These are phyloP conservation scores for Poeciliopsis gracilis DNA, from an alignment of 2,797 vertebrate species.

Conservation along the genomic window DNA sequence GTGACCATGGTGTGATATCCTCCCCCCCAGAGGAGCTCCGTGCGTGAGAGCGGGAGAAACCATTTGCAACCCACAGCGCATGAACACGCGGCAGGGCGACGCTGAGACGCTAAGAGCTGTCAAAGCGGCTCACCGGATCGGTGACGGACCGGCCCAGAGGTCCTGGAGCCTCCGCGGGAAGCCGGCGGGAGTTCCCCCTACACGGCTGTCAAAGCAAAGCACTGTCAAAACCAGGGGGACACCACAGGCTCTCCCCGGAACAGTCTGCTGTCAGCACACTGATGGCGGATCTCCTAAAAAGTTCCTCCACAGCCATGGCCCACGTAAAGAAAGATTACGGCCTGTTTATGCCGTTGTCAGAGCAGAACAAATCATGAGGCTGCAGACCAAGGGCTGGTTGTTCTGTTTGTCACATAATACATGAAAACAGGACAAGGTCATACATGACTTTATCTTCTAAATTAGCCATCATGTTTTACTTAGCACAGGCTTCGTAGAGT, in stretches of 20 bases:
- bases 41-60: constrained; percentile 20
- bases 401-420: neutral
- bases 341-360: neutral
- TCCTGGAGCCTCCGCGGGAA: neutral
- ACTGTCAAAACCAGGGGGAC: constrained; percentile 34
- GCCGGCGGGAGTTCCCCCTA: constrained; percentile 40
- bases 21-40: constrained; percentile 12
- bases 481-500: neutral
- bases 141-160: constrained; percentile 30
- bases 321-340: neutral
- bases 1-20: constrained; percentile 23
- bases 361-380: neutral
- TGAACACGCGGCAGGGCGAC: neutral
- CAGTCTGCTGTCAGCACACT: neutral
- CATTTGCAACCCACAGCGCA: constrained; percentile 22
- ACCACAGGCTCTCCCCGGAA: constrained; percentile 9
- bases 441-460: neutral
- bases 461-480: neutral
- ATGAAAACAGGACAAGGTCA: neutral
- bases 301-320: neutral
- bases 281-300: neutral
- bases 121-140: constrained; percentile 2
- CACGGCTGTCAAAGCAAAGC: constrained; percentile 39
- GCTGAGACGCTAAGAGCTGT: constrained; percentile 32
- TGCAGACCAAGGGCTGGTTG: neutral